Percentiles rank a stretch among this genome's conserved stretches.
Evolutionary conservation across 2,113 vertebrate species (phyloP).

Genomic region (Poeciliopsis retropinna): DNA sequence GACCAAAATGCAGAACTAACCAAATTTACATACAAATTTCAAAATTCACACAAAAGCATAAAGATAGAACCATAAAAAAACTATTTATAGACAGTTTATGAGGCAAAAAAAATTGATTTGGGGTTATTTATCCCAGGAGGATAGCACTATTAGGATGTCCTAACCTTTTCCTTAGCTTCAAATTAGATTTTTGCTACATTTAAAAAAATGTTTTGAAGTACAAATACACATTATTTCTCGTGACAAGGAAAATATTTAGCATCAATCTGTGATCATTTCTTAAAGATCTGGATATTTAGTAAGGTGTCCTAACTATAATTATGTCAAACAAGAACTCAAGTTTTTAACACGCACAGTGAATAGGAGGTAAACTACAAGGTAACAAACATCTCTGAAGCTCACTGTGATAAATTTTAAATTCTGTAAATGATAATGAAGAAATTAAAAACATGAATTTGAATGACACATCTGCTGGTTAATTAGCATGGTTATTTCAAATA

Average conservation of each 20-base stretch:
- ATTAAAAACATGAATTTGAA: neutral
- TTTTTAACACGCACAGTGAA: too few species aligned
- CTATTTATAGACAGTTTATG: too few species aligned
- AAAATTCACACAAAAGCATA: too few species aligned
- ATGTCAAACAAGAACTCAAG: too few species aligned
- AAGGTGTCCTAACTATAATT: neutral
- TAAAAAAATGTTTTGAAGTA: neutral
- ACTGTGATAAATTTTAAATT: too few species aligned
- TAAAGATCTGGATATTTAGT: neutral
- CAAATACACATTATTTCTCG: neutral
- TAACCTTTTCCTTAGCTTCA: neutral
- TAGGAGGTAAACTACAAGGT: too few species aligned
- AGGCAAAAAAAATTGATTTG: neutral
- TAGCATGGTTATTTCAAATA: neutral
- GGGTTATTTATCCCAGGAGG: neutral
- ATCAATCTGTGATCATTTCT: neutral
- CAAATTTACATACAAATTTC: too few species aligned
- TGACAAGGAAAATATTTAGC: neutral
- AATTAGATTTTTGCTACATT: too few species aligned
- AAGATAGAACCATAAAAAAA: too few species aligned
- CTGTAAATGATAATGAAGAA: neutral
- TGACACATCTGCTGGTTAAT: neutral
- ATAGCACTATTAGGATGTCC: neutral
- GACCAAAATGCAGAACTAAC: too few species aligned
- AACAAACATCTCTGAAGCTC: too few species aligned